phyloP scores from a whole-genome alignment of 2,797 vertebrate genomes.

The Anomalospiza imberbis region DNA sequence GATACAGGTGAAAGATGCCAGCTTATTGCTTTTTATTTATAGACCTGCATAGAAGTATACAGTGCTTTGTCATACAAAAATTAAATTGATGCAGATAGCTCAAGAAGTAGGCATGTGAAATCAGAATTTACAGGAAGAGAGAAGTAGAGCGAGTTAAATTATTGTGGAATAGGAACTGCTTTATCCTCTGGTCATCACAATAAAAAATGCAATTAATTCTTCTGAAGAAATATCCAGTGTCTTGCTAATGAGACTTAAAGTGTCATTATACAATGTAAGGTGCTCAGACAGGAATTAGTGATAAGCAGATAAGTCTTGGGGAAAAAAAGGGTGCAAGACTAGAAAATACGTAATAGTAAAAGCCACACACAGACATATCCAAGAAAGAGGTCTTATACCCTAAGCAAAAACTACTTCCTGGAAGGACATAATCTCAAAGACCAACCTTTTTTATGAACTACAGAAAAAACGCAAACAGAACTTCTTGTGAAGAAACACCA shows the following conservation, averaged over 20 bases:
- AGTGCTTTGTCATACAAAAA: neutral
- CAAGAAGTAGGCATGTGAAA: neutral
- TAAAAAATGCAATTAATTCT: neutral
- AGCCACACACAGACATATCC: neutral
- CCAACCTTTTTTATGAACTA: neutral
- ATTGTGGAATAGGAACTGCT: neutral
- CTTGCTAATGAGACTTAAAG: neutral
- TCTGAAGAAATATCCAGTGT: neutral
- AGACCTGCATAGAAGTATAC: neutral
- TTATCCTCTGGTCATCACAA: neutral
- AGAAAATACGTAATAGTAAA: neutral
- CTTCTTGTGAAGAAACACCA: neutral
- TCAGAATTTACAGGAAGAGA: neutral
- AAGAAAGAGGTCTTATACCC: neutral
- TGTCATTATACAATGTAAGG: neutral
- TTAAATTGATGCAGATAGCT: neutral
- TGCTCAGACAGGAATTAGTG: neutral
- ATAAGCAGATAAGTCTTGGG: neutral
- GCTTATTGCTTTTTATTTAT: constrained; percentile 13
- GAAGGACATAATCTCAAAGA: neutral
- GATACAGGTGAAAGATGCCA: neutral
- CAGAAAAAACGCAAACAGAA: neutral
- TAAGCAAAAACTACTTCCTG: neutral
- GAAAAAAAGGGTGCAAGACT: neutral
- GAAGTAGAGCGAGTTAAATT: neutral